These are phyloP conservation scores for Chelmon rostratus DNA, from an alignment of 2,797 vertebrate species.

Conservation along the genomic window DNA sequence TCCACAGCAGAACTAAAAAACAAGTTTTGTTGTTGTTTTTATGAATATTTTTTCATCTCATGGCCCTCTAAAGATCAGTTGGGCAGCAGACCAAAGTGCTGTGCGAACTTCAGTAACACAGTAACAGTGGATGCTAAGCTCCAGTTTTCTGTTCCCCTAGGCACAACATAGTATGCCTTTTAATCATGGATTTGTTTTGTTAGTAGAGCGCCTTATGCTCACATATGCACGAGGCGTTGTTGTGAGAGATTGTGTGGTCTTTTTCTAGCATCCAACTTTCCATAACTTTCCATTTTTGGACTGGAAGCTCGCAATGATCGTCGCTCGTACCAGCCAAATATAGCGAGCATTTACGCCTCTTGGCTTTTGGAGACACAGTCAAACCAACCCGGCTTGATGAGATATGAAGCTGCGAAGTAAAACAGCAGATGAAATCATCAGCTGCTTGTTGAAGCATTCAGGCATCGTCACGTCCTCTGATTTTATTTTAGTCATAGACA, in stretches of 20 bases:
- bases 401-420: slow-evolving; percentile 30
- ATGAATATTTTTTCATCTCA: slow-evolving; percentile 58
- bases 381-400: slow-evolving; percentile 19
- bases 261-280: slow-evolving; percentile 13
- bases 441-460: slow-evolving; percentile 36
- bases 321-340: slow-evolving; percentile 1
- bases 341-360: slow-evolving; percentile 14
- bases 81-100: slow-evolving; percentile 37
- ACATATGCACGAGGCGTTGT: slow-evolving; percentile 13
- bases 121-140: slow-evolving; percentile 44
- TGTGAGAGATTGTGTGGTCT: not conserved
- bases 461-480: slow-evolving; percentile 35
- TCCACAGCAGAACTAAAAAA: slow-evolving; percentile 49
- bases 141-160: slow-evolving; percentile 40
- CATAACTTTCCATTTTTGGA: slow-evolving; percentile 28
- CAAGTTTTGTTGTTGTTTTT: slow-evolving; percentile 57
- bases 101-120: slow-evolving; percentile 33
- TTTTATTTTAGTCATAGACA: slow-evolving; percentile 52
- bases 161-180: slow-evolving; percentile 45
- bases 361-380: slow-evolving; percentile 13
- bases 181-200: slow-evolving; percentile 53
- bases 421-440: slow-evolving; percentile 40
- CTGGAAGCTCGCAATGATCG: not conserved
- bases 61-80: slow-evolving; percentile 52
- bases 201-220: slow-evolving; percentile 19